A percentile compares a stretch with the other conserved stretches of the same genome.
phyloP scores from a whole-genome alignment of 1,140 invertebrate species.

The Pachyrhynchus sulphureomaculatus region DNA sequence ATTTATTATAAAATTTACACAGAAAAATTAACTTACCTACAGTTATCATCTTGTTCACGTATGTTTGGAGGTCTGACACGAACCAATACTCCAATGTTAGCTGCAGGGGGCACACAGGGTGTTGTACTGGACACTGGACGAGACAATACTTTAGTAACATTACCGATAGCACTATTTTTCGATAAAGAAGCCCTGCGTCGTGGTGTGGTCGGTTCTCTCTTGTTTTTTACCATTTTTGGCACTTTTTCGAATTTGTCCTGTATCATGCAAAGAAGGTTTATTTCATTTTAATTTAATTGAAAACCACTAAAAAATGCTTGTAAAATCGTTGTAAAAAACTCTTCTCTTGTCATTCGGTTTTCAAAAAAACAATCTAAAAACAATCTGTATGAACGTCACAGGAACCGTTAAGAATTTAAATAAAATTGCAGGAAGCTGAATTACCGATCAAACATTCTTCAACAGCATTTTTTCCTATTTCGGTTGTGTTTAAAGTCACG shows the following conservation, averaged over 20 bases:
- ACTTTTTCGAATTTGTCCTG: neutral
- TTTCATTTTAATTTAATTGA: too few species aligned
- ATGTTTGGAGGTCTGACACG: conserved; percentile 73
- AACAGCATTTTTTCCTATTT: too few species aligned
- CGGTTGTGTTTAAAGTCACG: too few species aligned
- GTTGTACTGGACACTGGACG: conserved; percentile 19
- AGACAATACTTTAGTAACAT: conserved; percentile 20
- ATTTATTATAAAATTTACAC: too few species aligned
- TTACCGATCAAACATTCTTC: too few species aligned
- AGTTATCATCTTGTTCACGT: conserved; percentile 55
- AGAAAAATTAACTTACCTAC: conserved; percentile 15
- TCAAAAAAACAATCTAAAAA: too few species aligned
- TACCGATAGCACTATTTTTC: conserved; percentile 12
- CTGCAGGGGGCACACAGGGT: conserved; percentile 32
- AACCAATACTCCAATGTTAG: conserved; percentile 73
- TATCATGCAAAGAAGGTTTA: conserved; percentile 1
- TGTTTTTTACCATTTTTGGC: conserved; percentile 41
- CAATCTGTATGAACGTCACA: too few species aligned
- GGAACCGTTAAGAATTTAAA: too few species aligned
- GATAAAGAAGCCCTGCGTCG: conserved; percentile 21
- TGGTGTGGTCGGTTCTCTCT: conserved; percentile 35
- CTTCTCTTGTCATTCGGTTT: too few species aligned
- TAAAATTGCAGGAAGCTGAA: too few species aligned
- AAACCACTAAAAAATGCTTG: too few species aligned
- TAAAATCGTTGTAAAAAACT: too few species aligned